Conservation (phyloP, 1,140 invertebrate genomes). For the Drosophila sproati region DNA sequence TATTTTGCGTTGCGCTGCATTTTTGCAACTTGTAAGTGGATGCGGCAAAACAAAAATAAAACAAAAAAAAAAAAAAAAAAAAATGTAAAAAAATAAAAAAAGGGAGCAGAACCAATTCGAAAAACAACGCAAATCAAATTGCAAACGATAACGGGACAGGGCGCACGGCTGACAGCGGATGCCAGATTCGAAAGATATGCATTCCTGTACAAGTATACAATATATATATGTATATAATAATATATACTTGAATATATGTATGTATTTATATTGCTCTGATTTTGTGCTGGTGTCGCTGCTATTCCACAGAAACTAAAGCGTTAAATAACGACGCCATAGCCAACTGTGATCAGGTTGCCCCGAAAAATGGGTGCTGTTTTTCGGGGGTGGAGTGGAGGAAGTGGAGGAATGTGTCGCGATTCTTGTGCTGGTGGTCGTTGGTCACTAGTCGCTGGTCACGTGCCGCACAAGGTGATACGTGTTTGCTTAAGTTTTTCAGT, state of each 20-base stretch:
- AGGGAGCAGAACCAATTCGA: constrained; percentile 20
- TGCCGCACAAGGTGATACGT: constrained; percentile 52
- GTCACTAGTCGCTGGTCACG: constrained; percentile 31
- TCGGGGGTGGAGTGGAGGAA: no score
- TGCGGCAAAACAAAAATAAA: constrained; percentile 20
- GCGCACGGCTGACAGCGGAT: constrained; percentile 27
- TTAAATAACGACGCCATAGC: constrained; percentile 46
- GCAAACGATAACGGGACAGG: constrained; percentile 39
- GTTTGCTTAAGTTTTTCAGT: constrained; percentile 6
- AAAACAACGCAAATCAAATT: constrained; percentile 55
- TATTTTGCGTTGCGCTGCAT: constrained; percentile 41
- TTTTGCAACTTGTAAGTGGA: constrained; percentile 40
- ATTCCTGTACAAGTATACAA: constrained; percentile 4
- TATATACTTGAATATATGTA: constrained; percentile 1
- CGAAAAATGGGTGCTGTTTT: background rate
- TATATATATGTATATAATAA: background rate
- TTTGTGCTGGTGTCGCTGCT: constrained; percentile 2
- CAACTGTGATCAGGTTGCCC: constrained; percentile 20
- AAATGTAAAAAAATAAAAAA: background rate
- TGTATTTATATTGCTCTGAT: background rate
- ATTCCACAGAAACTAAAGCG: constrained; percentile 34
- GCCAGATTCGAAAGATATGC: constrained; percentile 44
- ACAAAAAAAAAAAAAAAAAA: constrained; percentile 1
- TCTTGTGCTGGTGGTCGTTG: constrained; percentile 18
- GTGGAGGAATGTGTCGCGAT: background rate